Conservation (phyloP, 2,113 vertebrate genomes). For the Xiphias gladius region DNA sequence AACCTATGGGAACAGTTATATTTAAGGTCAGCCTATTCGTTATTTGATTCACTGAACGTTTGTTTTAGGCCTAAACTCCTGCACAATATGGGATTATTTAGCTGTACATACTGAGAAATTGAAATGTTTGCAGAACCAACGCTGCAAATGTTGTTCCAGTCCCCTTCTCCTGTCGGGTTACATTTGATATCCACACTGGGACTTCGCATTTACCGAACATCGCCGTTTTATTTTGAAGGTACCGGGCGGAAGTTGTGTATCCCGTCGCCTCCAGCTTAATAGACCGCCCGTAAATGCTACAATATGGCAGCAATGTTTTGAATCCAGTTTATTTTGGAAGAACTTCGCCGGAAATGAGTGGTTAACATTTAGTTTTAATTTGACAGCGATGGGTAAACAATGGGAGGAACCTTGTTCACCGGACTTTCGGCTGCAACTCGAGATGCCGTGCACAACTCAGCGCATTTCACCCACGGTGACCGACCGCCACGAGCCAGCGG, state of each 20-base stretch:
- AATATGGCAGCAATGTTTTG: not conserved
- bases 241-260: not conserved
- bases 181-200: too few relatives aligned
- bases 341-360: not conserved
- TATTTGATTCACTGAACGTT: too few relatives aligned
- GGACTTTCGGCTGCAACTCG: not conserved
- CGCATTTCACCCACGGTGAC: constrained; percentile 59
- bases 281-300: not conserved
- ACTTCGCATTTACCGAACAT: too few relatives aligned
- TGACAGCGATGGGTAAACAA: constrained; percentile 11
- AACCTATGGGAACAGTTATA: too few relatives aligned
- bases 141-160: too few relatives aligned
- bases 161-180: too few relatives aligned
- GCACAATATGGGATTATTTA: too few relatives aligned
- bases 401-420: not conserved
- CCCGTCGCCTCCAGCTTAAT: too few relatives aligned
- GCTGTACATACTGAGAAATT: too few relatives aligned
- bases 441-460: constrained; percentile 23
- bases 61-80: too few relatives aligned
- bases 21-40: too few relatives aligned
- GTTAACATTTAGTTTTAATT: fast-evolving
- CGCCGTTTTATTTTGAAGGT: constrained; percentile 26
- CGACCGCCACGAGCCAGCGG: constrained; percentile 41
- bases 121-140: too few relatives aligned
- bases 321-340: constrained; percentile 31